These are phyloP conservation scores for Paedocypris sp. DNA, from an alignment of 2,113 vertebrate species.

Conservation along the genomic window DNA sequence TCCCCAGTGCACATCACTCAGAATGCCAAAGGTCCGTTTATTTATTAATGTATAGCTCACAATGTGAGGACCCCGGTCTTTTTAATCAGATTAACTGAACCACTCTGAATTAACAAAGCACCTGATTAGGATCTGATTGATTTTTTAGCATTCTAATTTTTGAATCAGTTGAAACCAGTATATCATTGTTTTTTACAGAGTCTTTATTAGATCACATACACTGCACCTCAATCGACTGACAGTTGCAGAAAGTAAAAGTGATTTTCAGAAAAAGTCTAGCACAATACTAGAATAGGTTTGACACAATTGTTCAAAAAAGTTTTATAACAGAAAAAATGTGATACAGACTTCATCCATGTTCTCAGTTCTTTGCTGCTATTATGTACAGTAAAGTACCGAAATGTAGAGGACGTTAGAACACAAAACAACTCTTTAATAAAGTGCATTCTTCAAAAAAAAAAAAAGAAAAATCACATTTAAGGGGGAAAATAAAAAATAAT, in stretches of 20 bases:
- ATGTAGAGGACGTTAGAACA: conserved; percentile 34
- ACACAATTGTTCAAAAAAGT: neutral
- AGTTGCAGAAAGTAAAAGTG: conserved; percentile 57
- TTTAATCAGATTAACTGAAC: neutral
- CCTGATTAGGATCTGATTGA: too few species aligned
- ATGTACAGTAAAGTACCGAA: conserved; percentile 17
- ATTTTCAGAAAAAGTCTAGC: conserved; percentile 48
- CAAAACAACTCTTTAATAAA: conserved; percentile 52
- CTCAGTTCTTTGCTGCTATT: too few species aligned
- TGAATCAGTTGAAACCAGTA: neutral
- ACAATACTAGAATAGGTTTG: conserved; percentile 48
- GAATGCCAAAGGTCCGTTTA: neutral
- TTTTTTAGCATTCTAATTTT: neutral
- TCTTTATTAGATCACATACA: conserved; percentile 48
- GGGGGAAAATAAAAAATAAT: conserved; percentile 19
- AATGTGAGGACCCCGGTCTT: neutral
- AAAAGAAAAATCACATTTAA: conserved; percentile 28
- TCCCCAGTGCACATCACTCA: too few species aligned
- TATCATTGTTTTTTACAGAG: conserved; percentile 5
- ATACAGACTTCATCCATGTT: too few species aligned
- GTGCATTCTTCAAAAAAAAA: conserved; percentile 62
- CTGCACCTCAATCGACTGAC: conserved; percentile 55
- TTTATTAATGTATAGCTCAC: neutral
- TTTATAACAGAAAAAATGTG: conserved; percentile 7
- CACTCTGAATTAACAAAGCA: too few species aligned